Base-by-base conservation (phyloP, 1,140 invertebrate genomes). In the Mactra quadrangularis region DNA sequence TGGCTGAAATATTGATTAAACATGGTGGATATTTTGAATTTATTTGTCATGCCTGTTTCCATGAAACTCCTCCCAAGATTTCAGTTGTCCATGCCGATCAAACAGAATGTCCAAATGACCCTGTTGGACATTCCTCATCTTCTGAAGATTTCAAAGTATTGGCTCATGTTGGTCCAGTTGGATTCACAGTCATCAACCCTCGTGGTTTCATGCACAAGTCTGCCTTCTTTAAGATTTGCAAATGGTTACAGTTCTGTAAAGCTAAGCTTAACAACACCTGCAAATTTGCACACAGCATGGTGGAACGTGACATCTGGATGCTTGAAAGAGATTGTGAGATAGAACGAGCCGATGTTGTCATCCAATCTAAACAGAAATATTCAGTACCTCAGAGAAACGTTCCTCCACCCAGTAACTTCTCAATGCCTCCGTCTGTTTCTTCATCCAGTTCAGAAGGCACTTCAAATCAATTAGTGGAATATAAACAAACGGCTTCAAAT, bases 261-360 rank as follows among this genome's bases (percentile, higher is more conserved):
- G 78, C 85, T 25, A 86, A 84, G 75, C 57, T 87, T 6, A 76
- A 71, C 64, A 74, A 68, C 22, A 81, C 83, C 1, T 92, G 90
- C 68, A 78, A 83, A 19, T 90, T 88, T 86, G 91, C 91, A 11
- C 91, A 92, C 68, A 91, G 90, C 52, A 66, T 88, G 66, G 86
- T 92, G 3, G 91, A 92, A 50, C 85, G 87, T 50, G 90, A 90
- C 78, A 85, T 92, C 9, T 92, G 91, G 91, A 89, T 89, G 87
- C 33, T 91, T 50, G 90, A 90, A 45, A 75, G 90, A 53, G 91
- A 91, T 77, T 85, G 82, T 31, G 79, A 85, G 2, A 77, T 90
- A 25, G 86, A 83, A 17, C 75, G 87, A 22, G 86, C 89, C 41
- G 82, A 91, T 41, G 85, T 92, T 25, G 89, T 90, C 31, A 50